Evolutionary conservation across 2,888 invertebrate genomes (phyloP), one percentile per base, ranked within the genome.

Genomic region (Frankliniella intonsa): DNA sequence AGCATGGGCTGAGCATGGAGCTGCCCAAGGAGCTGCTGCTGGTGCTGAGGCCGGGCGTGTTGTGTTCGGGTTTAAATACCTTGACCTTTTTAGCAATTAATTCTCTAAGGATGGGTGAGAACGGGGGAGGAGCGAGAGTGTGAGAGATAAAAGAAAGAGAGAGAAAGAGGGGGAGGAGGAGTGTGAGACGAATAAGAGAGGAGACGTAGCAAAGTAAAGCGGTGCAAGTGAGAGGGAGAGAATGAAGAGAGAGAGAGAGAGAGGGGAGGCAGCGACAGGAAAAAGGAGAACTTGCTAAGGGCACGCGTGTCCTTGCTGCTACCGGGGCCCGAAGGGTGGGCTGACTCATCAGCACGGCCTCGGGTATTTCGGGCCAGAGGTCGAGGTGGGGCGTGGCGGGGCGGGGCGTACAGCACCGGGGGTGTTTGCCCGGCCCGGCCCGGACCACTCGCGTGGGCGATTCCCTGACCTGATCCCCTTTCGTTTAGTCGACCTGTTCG

Each of bases 51-150:
- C 55, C 14, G 22, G 12, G 25, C 69, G 69, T 76, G 69, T 76
- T 22, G 69, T 76, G 69, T 76, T 76, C 69, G 69, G 69, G 69
- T 76, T 76, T 76, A 76, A 76, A 76, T 76, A 76, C 69, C 69
- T 76, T 76, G 69, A 76, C 69, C 69, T 76, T 76, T 76, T 76
- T 76, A 76, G 69, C 69, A 76, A 76, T 76, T 76, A 76, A 76
- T 76, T 76, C 69, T 25, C 69, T n/a, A 14, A 17, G n/a, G 62
- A 10, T n/a, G 19, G n/a, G 62, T 62, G 62, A 19, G 62, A 62
- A 19, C n/a, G 62, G 38, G 38, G 38, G 38, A 19, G 62, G 19
- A 19, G 62, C n/a, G 62, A n/a, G 62, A 62, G 62, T 62, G 62
- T 62, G 62, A 19, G 62, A n/a, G 62, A 55, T 17, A 55, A 69